Evolutionary conservation across 2,113 vertebrate genomes (phyloP).

Genomic region (Rhineura floridana): DNA sequence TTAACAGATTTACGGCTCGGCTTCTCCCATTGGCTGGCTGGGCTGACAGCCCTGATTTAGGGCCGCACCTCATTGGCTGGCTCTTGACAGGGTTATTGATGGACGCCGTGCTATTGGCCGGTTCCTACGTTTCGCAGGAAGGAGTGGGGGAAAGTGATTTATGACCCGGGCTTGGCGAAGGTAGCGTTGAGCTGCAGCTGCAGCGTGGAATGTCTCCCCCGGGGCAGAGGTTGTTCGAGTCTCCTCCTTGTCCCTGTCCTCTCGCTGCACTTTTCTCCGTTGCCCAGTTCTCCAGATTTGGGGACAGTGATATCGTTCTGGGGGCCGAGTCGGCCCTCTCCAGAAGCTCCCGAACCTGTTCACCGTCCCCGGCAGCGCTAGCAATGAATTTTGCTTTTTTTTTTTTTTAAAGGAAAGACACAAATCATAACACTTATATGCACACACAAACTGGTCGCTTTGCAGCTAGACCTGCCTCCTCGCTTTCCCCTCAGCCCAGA

Average conservation of each 20-base stretch:
- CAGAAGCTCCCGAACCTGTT: background rate
- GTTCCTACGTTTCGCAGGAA: background rate
- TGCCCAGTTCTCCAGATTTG: background rate
- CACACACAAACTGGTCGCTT: background rate
- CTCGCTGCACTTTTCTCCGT: background rate
- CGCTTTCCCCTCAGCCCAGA: too few relatives aligned
- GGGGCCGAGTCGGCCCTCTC: background rate
- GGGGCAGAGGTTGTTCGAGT: conserved; percentile 11
- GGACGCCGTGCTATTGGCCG: conserved; percentile 36
- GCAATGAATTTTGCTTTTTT: background rate
- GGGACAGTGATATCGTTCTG: background rate
- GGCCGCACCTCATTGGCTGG: conserved; percentile 40
- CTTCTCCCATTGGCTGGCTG: conserved; percentile 41
- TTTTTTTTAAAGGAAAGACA: background rate
- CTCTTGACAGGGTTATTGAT: conserved; percentile 56
- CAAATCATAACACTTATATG: background rate
- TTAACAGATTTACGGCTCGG: conserved; percentile 50
- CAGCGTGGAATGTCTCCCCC: conserved; percentile 43
- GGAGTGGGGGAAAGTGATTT: conserved; percentile 41
- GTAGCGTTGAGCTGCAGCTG: conserved; percentile 37
- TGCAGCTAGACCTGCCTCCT: too few relatives aligned
- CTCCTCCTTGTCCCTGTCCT: background rate
- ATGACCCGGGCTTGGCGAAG: conserved; percentile 27
- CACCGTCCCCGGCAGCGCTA: too few relatives aligned
- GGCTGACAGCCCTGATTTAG: conserved; percentile 56